Evolutionary conservation across 2,888 invertebrate species (phyloP), one percentile per base, ranked within the genome.

Genomic region (Diarsia mendica): DNA sequence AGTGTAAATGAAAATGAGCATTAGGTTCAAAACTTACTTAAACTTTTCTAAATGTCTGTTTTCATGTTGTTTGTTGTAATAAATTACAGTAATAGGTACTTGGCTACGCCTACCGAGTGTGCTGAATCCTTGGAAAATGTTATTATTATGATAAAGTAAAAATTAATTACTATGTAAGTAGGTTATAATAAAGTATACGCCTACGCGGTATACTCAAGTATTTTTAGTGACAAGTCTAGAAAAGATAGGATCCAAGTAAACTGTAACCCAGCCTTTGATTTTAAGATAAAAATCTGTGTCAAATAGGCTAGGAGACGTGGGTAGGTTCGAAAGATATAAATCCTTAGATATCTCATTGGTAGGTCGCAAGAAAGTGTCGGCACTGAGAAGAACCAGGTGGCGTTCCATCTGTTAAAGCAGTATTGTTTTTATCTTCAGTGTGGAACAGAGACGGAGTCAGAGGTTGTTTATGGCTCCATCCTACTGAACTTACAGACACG

Each of bases 261-360:
- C 18, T 6, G 44, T 51, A 48, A 55, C 20, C 28, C 1, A 20
- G 61, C 53, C 53, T 18, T 80, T 53, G 66, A 55, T 20, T 64
- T 48, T 20, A 49, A 65, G 53, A 81, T 75, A 68, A 64, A 75
- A 67, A 81, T 75, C 58, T 65, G 46, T 65, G 23, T 60, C 39
- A 67, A 66, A 63, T 63, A 72, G 28, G 20, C 28, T 10, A 1
- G 10, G 15, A 73, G 39, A 15, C 28, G 39, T 18, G 49, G 23
- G 15, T 11, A 63, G 8, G 23, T 46, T 46, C n/a, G 13, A 20
- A 15, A n/a, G 44, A 63, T 63, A 44, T 63, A 44, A 63, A 63
- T 63, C n/a, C 8, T 18, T 0, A 60, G 18, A 60, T 33, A 10
- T 18, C 18, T 33, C 28, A 23, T 23, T 13, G 55, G 23, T 58